Base-by-base conservation (phyloP, 2,113 vertebrate genomes). In the Mormoops blainvillei region DNA sequence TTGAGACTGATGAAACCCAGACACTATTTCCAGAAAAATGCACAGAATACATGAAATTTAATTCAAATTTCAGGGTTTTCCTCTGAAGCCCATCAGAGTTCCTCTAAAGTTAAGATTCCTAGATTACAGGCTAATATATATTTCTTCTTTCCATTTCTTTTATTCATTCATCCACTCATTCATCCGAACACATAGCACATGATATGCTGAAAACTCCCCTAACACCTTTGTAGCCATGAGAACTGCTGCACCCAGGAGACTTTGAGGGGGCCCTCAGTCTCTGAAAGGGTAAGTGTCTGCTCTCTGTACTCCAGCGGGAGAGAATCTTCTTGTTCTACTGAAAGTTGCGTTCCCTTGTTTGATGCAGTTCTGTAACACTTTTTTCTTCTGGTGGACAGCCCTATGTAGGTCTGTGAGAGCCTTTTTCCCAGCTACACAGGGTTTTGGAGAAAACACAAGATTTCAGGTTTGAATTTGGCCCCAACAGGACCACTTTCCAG, bases 1-100 rank as follows among this genome's bases (percentile, higher is more conserved):
- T 93, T 88, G 52, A 81, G 86, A 85, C 6, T 87, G 24, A 81
- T 82, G 67, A 80, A 94, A 88, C 22, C 76, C 43, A 91, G 82
- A 65, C 31, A n/a, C 12, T 45, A 36, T 65, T 95, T 87, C 11
- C 12, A 83, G 31, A 90, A 83, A 92, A 94, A 68, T 71, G 28
- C 9, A n/a, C 45, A 41, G 48, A 84, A 61, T 81, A 41, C 13
- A 56, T 36, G 45, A 63, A 74, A 56, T 45, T 82, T 45, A 93
- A 54, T 71, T 71, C 28, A 45, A 56, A 93, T 50, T 31, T 76
- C 33, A 87, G 38, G 4, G 3, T 4, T 71, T 91, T 86, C 7
- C 45, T 81, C 58, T 70, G 22, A 91, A 97, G 36, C n/a, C 36
- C 48, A 89, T 70, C 22, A 24, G 41, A 31, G 81, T 70, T 31